Base-by-base conservation (phyloP, 2,113 vertebrate genomes). In the Phyllostomus discolor region DNA sequence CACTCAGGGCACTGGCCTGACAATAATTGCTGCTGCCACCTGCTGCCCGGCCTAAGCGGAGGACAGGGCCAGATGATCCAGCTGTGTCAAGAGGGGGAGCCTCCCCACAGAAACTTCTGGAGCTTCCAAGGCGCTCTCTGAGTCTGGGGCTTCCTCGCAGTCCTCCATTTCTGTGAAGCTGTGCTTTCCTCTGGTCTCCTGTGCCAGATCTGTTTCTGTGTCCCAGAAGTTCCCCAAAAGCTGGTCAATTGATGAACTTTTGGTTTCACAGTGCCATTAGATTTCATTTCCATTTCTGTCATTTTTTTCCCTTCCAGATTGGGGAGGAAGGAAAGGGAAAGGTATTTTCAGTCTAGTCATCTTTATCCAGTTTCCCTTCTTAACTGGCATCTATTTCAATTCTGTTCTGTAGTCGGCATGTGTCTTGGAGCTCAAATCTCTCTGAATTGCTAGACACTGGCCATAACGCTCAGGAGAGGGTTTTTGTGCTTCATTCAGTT, bases 221-320 rank as follows among this genome's bases (percentile, higher is more conserved):
- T 22, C 66, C 79, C 64, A 79, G 33, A 88, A 43, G 67, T 50
- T 86, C 50, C 52, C 76, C 50, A 66, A 70, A 89, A 90, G 38
- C 1, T n/a, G 46, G 54, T 7, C 22, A 84, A 0, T 7, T 8
- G n/a, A n/a, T 54, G 41, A 28, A 11, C 48, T 82, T 95, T 46
- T 79, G 31, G 15, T 35, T 41, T 54, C 26, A 81, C 5, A 52
- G 28, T 2, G 7, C 16, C 28, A 59, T 38, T 80, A 48, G 7
- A 20, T 83, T 91, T 96, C 15, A 46, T 64, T 48, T 78, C 33
- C 17, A 70, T 4, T 62, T 28, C 59, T 62, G 59, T 62, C 59
- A 62, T 62, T 26, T 0, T 11, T 26, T 26, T 26, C 10, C 26
- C 2, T 9, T 20, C 54, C 28, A 10, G 59, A 62, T 17, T 79